Conservation (phyloP, 2,113 vertebrate genomes). For the Mustela lutreola region DNA sequence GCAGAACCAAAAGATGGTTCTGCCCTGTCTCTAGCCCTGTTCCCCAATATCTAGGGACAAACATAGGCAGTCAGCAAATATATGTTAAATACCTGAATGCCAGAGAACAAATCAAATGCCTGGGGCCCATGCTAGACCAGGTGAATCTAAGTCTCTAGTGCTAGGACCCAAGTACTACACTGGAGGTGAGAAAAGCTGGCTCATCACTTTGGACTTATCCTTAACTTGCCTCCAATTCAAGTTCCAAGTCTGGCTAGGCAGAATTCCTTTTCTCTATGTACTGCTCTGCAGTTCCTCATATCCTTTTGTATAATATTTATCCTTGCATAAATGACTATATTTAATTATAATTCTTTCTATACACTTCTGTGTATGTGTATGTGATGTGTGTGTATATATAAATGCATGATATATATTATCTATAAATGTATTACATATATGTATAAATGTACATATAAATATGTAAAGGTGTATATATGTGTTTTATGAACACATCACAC, state of each 20-base stretch:
- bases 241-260: not conserved
- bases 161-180: not conserved
- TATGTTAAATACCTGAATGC: not conserved
- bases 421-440: not conserved
- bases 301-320: not conserved
- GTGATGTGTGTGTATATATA: not conserved
- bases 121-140: fast-evolving
- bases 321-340: not conserved
- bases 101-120: not conserved
- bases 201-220: not conserved
- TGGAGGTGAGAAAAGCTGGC: not conserved
- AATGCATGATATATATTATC: not conserved
- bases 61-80: not conserved
- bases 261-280: not conserved
- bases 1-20: not conserved
- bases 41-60: not conserved
- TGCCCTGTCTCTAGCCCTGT: not conserved
- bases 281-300: not conserved
- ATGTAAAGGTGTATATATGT: not conserved
- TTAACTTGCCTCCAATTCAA: not conserved
- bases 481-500: not conserved
- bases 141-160: not conserved
- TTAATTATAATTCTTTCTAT: not conserved
- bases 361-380: not conserved
- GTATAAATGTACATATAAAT: not conserved